A percentile compares a stretch with the other conserved stretches of the same genome.
Evolutionary conservation across 2,113 vertebrate species (phyloP).

Genomic region (Anoura caudifer): DNA sequence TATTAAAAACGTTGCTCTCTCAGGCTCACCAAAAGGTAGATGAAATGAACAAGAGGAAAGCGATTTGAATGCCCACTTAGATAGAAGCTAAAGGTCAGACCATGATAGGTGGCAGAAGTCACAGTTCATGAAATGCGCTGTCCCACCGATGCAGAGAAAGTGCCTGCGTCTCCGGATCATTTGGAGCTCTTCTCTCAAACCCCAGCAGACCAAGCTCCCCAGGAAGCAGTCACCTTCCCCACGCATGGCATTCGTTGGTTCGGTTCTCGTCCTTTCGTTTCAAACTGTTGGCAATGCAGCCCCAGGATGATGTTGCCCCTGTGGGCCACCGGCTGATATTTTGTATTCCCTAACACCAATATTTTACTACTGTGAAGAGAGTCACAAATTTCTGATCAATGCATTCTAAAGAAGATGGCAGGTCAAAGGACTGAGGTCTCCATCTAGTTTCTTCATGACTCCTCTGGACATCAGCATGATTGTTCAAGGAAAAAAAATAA

Average conservation of each 20-base stretch:
- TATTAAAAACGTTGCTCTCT: neutral
- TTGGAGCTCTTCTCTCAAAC: neutral
- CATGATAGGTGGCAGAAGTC: neutral
- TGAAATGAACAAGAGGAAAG: neutral
- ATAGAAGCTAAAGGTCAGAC: neutral
- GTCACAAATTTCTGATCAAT: neutral
- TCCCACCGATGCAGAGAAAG: no score
- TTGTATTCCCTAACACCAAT: neutral
- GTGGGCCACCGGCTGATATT: neutral
- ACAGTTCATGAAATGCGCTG: neutral
- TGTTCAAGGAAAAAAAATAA: neutral
- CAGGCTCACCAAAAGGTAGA: neutral
- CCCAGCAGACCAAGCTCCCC: neutral
- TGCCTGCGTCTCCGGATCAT: rapidly evolving
- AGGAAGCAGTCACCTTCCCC: neutral
- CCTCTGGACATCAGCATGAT: neutral
- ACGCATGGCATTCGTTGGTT: rapidly evolving
- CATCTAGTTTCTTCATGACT: neutral
- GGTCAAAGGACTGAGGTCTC: neutral
- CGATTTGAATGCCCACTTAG: neutral
- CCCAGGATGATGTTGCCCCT: neutral
- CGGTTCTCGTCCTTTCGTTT: neutral
- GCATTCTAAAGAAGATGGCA: neutral
- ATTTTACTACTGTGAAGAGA: neutral
- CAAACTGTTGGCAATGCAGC: neutral